Evolutionary conservation across 2,113 vertebrate species (phyloP).

Genomic region (Microtus oregoni): DNA sequence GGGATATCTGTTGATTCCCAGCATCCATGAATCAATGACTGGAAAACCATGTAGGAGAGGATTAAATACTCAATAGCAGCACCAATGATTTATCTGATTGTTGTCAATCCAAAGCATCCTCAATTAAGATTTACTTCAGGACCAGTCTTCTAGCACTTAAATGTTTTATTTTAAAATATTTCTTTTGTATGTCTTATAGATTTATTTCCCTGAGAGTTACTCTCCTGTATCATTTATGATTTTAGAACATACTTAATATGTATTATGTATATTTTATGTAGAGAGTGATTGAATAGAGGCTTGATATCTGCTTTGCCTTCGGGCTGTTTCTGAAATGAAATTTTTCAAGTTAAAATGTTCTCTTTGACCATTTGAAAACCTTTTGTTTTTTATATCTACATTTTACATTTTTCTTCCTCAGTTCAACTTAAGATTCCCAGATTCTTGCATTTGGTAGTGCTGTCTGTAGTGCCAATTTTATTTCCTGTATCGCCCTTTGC

Average conservation of each 20-base stretch:
- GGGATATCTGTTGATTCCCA: not conserved
- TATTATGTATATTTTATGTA: not conserved
- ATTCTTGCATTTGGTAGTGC: not conserved
- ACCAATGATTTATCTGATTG: not conserved
- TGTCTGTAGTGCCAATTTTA: not conserved
- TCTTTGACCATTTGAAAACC: slow-evolving; percentile 19
- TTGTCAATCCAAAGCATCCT: not conserved
- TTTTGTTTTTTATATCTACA: not conserved
- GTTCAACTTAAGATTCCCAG: slow-evolving; percentile 16
- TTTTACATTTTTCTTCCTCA: slow-evolving; percentile 22
- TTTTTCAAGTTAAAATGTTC: slow-evolving; percentile 47
- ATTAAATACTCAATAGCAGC: not conserved
- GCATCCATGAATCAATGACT: not conserved
- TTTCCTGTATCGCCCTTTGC: not conserved
- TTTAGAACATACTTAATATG: not conserved
- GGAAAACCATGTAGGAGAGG: not conserved
- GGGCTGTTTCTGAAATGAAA: slow-evolving; percentile 47
- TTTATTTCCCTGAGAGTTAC: not conserved
- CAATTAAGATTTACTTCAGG: not conserved
- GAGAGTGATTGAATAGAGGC: slow-evolving; percentile 7
- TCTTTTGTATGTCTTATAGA: not conserved
- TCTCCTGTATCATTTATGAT: not conserved
- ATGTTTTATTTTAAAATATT: slow-evolving; percentile 25
- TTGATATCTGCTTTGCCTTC: slow-evolving; percentile 40
- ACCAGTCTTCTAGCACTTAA: not conserved